These are phyloP conservation scores for Montipora capitata DNA, from an alignment of 92 coral and sea anemone genomes.

Conservation along the genomic window DNA sequence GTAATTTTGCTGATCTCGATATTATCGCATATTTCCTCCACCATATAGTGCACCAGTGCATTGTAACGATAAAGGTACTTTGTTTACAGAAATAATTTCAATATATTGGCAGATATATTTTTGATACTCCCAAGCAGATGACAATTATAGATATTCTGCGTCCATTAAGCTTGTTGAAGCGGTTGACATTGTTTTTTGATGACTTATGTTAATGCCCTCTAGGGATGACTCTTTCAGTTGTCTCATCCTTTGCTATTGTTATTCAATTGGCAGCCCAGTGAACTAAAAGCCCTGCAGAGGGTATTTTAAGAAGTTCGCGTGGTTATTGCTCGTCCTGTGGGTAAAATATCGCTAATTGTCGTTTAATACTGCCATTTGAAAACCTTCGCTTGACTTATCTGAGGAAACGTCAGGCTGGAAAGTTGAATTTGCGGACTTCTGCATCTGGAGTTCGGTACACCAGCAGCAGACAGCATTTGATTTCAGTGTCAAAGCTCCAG, in stretches of 20 bases:
- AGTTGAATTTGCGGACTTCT: neutral
- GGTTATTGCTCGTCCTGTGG: conserved; percentile 20
- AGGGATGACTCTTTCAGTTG: conserved; percentile 52
- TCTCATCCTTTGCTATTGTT: conserved; percentile 79
- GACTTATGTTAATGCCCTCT: conserved; percentile 68
- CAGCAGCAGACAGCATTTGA: conserved; percentile 9
- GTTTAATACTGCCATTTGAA: neutral
- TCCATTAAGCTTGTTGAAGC: conserved; percentile 10
- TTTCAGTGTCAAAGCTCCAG: conserved; percentile 4
- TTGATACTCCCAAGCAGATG: conserved; percentile 34
- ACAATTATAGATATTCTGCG: conserved; percentile 28
- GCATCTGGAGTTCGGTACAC: neutral
- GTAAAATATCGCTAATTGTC: conserved; percentile 34
- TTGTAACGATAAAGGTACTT: neutral
- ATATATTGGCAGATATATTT: conserved; percentile 39
- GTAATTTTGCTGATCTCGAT: too few species aligned
- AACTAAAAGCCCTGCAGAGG: conserved; percentile 29
- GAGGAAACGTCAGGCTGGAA: neutral
- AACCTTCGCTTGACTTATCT: neutral
- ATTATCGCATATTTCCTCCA: conserved; percentile 9
- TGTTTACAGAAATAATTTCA: conserved; percentile 13
- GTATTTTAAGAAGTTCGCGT: conserved; percentile 1
- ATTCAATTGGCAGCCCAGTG: conserved; percentile 78
- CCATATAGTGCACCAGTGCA: neutral
- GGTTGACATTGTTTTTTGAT: conserved; percentile 41